Conservation (phyloP, 2,113 vertebrate genomes). For the Campylomormyrus numenius region DNA sequence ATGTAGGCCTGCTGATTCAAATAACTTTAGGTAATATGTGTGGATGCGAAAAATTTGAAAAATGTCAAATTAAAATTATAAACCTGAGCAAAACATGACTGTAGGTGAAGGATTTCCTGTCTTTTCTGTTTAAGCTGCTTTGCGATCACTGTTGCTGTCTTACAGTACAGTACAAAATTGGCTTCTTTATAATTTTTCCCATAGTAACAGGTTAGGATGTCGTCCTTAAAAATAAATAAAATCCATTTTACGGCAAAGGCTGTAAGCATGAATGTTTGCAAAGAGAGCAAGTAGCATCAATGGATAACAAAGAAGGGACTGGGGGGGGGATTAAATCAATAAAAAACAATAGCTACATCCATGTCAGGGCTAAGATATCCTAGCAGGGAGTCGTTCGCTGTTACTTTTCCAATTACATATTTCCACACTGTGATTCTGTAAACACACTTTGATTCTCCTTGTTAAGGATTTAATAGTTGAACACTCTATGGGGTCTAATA, state of each 20-base stretch:
- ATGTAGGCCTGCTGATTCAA: background rate
- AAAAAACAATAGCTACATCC: slow-evolving; percentile 52
- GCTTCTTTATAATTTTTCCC: background rate
- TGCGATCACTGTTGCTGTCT: background rate
- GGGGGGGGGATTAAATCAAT: slow-evolving; percentile 52
- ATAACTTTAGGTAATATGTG: background rate
- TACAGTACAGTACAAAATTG: background rate
- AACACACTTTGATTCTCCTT: slow-evolving; percentile 51
- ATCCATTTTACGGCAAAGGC: background rate
- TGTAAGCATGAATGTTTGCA: background rate
- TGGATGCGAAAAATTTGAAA: background rate
- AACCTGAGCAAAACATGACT: background rate
- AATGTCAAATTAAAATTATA: background rate
- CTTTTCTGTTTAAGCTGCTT: background rate
- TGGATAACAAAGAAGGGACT: background rate
- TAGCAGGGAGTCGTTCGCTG: slow-evolving; percentile 53
- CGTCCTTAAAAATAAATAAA: background rate
- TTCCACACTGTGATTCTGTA: slow-evolving; percentile 62
- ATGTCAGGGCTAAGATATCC: slow-evolving; percentile 41
- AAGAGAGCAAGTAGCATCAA: background rate
- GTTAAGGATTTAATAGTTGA: slow-evolving; percentile 68
- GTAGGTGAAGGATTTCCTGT: background rate
- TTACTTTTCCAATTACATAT: slow-evolving; percentile 75
- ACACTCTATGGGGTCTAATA: slow-evolving; percentile 51
- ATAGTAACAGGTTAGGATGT: background rate